Evolutionary conservation across 1,140 invertebrate species (phyloP).

Genomic region (Leptestheria dahalacensis): DNA sequence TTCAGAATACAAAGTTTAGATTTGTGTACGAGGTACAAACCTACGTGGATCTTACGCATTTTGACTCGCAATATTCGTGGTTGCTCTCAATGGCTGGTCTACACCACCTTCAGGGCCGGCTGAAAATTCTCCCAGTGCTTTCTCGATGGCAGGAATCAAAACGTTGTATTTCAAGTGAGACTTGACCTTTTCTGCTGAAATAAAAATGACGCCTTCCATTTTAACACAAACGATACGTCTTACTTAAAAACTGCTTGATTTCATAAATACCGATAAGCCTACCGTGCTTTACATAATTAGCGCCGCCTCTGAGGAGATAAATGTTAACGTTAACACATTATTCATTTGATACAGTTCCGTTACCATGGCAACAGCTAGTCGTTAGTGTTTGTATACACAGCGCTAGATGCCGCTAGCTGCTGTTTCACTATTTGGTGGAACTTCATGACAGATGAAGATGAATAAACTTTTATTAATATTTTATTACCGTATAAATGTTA

Average conservation of each 20-base stretch:
- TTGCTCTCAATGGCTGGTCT: conserved; percentile 5
- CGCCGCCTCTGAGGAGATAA: too few species aligned
- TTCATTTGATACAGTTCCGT: too few species aligned
- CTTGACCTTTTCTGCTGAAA: conserved; percentile 1
- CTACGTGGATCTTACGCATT: conserved; percentile 2
- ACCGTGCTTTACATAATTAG: too few species aligned
- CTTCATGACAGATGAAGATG: too few species aligned
- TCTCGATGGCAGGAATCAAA: conserved; percentile 3
- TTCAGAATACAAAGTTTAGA: not conserved
- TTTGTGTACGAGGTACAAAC: not conserved
- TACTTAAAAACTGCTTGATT: not conserved
- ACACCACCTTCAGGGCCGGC: conserved; percentile 2
- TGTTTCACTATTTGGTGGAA: too few species aligned
- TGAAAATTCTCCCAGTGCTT: conserved; percentile 11
- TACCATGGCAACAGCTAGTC: too few species aligned
- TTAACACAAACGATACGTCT: not conserved
- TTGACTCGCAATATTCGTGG: not conserved
- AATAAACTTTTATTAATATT: too few species aligned
- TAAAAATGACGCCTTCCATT: conserved; percentile 3
- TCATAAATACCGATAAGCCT: too few species aligned
- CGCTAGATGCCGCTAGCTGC: not conserved
- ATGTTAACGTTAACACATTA: too few species aligned
- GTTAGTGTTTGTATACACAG: not conserved
- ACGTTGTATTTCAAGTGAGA: not conserved
- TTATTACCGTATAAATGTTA: too few species aligned